These are phyloP conservation scores for Petrocephalus sullivani DNA, from an alignment of 2,797 vertebrate species.

Conservation along the genomic window DNA sequence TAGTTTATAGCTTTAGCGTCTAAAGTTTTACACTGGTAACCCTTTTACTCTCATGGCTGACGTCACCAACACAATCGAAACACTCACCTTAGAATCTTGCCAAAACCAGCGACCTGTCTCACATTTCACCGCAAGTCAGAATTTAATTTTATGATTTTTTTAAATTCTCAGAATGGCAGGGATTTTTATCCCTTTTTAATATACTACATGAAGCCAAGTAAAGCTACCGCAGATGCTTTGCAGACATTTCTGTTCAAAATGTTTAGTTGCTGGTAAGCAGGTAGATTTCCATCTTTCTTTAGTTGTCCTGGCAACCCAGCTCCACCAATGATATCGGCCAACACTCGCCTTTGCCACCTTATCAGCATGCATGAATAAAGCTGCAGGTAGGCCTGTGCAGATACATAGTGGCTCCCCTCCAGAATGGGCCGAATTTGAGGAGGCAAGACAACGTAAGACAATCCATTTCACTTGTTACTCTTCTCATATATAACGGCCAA, in stretches of 20 bases:
- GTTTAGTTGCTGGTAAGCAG: neutral
- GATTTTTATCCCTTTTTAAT: neutral
- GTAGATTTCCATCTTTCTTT: neutral
- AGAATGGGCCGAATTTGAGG: neutral
- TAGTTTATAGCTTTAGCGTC: neutral
- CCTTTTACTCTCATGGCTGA: neutral
- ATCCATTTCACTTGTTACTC: neutral
- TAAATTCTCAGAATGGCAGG: neutral
- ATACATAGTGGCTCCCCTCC: neutral
- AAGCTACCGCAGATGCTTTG: neutral
- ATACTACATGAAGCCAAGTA: neutral
- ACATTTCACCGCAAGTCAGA: neutral
- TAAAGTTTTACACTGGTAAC: neutral
- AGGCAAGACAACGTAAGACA: neutral
- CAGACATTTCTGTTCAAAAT: slow-evolving; percentile 9
- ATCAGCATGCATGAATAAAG: neutral
- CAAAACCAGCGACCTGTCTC: neutral
- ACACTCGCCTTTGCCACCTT: neutral
- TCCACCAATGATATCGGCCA: neutral
- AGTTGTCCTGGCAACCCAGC: neutral
- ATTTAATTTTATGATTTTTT: neutral
- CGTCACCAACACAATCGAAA: neutral
- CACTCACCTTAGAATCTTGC: neutral
- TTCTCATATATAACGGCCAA: neutral
- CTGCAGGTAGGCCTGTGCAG: neutral